Percentiles rank a stretch among this genome's conserved stretches.
phyloP scores from a whole-genome alignment of 2,888 invertebrate species.

The Drosophila birchii region DNA sequence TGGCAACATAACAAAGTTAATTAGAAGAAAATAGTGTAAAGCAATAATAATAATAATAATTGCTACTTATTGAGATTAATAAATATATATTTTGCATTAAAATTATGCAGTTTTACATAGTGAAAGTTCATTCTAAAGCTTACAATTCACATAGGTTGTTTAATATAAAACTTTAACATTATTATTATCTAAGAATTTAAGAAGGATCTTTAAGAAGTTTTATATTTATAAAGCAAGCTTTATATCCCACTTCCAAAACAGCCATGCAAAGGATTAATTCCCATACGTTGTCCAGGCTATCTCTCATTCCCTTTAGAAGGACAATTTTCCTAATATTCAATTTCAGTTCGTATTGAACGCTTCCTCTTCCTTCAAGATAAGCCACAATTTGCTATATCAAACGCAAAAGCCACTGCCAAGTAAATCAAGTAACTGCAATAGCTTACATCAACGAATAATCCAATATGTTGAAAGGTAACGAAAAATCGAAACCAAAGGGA shows the following conservation, averaged over 20 bases:
- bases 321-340: neutral
- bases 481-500: constrained; percentile 21
- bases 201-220: neutral
- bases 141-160: too few species aligned
- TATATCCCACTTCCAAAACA: too few species aligned
- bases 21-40: too few species aligned
- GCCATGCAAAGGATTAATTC: constrained; percentile 6
- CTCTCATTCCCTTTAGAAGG: too few species aligned
- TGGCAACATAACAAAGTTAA: constrained; percentile 1
- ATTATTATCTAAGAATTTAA: neutral
- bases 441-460: constrained; percentile 22
- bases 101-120: too few species aligned
- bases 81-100: neutral
- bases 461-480: constrained; percentile 28
- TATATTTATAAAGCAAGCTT: neutral
- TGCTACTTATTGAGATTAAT: neutral
- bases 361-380: neutral
- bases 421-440: constrained; percentile 21
- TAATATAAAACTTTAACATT: too few species aligned
- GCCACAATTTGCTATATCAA: constrained; percentile 5
- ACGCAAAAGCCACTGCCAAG: constrained; percentile 20
- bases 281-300: neutral
- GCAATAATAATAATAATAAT: neutral
- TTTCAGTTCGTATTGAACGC: neutral
- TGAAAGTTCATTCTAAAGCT: too few species aligned